Base-by-base conservation (phyloP, 2,113 vertebrate genomes). In the Microcebus murinus region DNA sequence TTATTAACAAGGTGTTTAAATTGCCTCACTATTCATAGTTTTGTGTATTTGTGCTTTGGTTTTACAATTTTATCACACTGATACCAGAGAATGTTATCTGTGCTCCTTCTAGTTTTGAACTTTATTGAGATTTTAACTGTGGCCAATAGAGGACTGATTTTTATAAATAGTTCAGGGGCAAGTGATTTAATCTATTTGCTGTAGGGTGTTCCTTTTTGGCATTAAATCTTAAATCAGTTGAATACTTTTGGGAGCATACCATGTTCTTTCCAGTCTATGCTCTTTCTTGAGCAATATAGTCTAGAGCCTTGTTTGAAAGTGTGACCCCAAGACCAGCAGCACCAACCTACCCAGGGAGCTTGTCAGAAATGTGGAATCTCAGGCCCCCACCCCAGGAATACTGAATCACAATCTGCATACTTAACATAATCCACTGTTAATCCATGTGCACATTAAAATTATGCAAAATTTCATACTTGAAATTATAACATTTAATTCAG, bases 401-500 rank as follows among this genome's bases (percentile, higher is more conserved):
- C 15, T 45, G 52, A 87, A 20, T 85, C 17, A 45, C 21, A 74
- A 65, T 48, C 12, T 83, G 10, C 34, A 70, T 77, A 71, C 82
- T 92, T 73, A 71, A 29, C 50, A 84, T 85, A n/a, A 91, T 73
- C 34, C 39, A 61, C 1, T 81, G 50, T 36, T 55, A 12, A 63
- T 34, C 12, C 23, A 57, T 14, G 18, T 73, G 6, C 15, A 77
- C 11, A 48, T 63, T 86, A 74, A 92, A 94, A 42, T 91, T 42
- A 20, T 91, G 68, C 10, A 55, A 34, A 81, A 90, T 76, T 76
- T 81, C 3, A 21, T 42, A 14, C 10, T 94, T 76, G 65, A 42
- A 82, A 92, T 85, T 17, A 65, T 77, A 77, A 65, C 52, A 81
- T 86, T 85, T 76, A 80, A 48, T 83, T 94, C 50, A 57, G 25